These are phyloP conservation scores for Neosilurus hyrtlii DNA, from an alignment of 2,797 vertebrate species.

Conservation along the genomic window DNA sequence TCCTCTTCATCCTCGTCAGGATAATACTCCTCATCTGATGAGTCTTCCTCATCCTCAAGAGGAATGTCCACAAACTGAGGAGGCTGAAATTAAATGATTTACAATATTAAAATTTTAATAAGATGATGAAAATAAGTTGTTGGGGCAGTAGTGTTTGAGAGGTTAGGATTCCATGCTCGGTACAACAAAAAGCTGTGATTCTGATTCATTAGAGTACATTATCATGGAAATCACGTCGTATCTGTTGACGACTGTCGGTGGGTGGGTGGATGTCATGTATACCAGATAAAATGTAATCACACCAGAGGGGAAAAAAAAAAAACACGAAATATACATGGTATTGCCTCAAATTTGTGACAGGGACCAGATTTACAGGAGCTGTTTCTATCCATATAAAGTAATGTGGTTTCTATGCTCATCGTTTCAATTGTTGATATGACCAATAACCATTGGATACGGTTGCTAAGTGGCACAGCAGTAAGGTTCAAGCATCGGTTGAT, in stretches of 20 bases:
- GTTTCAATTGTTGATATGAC: too few species aligned
- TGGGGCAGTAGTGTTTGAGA: not conserved
- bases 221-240: too few species aligned
- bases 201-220: too few species aligned
- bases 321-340: not conserved
- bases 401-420: not conserved
- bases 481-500: too few species aligned
- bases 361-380: not conserved
- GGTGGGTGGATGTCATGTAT: too few species aligned
- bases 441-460: too few species aligned
- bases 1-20: conserved; percentile 92
- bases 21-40: conserved; percentile 93
- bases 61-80: conserved; percentile 94
- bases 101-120: not conserved
- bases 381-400: not conserved
- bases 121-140: not conserved
- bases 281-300: too few species aligned
- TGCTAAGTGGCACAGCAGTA: too few species aligned
- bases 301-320: conserved; percentile 1
- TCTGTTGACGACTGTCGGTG: too few species aligned
- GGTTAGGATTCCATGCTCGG: not conserved
- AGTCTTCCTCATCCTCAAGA: conserved; percentile 90
- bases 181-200: not conserved
- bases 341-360: not conserved
- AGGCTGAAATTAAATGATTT: conserved; percentile 64